Conservation (phyloP, 2,888 invertebrate species). For the Synergus itoensis region DNA sequence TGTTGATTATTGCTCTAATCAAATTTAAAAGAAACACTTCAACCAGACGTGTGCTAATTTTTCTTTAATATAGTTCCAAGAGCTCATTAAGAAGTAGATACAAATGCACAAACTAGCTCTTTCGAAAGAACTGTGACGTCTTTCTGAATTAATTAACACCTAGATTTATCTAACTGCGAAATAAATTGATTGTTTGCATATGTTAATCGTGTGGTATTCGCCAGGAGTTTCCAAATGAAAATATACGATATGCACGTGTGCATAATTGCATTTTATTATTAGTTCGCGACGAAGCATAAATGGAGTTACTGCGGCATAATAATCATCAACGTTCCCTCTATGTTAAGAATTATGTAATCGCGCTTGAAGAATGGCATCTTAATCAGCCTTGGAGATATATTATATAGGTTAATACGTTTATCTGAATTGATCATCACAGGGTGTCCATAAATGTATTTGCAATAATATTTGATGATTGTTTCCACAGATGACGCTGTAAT, state of each 20-base stretch:
- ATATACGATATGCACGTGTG: not conserved
- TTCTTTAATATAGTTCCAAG: too few species aligned
- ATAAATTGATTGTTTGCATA: not conserved
- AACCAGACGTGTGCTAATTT: not conserved
- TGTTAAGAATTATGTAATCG: slow-evolving; percentile 32
- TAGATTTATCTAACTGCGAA: slow-evolving; percentile 15
- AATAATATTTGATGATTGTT: too few species aligned
- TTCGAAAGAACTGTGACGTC: not conserved
- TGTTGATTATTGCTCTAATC: slow-evolving; percentile 53
- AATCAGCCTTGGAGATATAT: not conserved
- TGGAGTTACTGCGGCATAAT: slow-evolving; percentile 19
- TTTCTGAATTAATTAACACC: not conserved
- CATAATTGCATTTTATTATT: slow-evolving; percentile 39
- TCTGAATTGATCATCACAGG: not conserved
- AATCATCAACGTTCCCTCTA: not conserved
- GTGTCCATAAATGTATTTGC: too few species aligned
- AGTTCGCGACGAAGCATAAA: slow-evolving; percentile 14
- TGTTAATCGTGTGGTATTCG: slow-evolving; percentile 14
- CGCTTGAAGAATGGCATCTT: slow-evolving; percentile 17
- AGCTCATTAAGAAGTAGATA: not conserved
- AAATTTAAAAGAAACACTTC: not conserved
- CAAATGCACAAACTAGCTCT: not conserved
- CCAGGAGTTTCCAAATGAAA: not conserved
- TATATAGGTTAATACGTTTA: not conserved
- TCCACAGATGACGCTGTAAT: not conserved